A percentile compares a stretch with the other conserved stretches of the same genome.
Conservation (phyloP, 2,888 invertebrate species). For the Epinotia brunnichana region DNA sequence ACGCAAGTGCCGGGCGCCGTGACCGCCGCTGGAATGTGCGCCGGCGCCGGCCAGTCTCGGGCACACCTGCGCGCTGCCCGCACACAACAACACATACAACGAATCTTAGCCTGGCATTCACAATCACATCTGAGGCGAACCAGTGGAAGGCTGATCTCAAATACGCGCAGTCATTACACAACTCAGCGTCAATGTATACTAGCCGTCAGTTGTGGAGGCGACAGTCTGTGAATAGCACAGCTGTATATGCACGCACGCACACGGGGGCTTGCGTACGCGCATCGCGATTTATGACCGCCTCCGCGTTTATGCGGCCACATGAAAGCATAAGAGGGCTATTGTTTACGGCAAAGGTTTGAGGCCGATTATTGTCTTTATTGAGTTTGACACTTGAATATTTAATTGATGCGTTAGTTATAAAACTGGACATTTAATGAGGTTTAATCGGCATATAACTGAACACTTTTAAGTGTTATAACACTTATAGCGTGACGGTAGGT, state of each 20-base stretch:
- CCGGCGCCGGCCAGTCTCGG: constrained; percentile 86
- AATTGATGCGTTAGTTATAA: constrained; percentile 22
- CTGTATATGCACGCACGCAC: constrained; percentile 51
- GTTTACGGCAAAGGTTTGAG: constrained; percentile 44
- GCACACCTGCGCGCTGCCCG: constrained; percentile 84
- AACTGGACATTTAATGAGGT: no score
- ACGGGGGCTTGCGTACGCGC: constrained; percentile 47
- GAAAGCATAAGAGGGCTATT: constrained; percentile 53
- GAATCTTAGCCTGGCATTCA: constrained; percentile 38
- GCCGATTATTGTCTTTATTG: constrained; percentile 27
- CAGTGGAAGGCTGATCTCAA: neutral
- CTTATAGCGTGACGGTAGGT: no score
- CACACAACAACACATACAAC: constrained; percentile 49
- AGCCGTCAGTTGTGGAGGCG: neutral
- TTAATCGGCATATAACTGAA: no score
- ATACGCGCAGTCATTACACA: neutral
- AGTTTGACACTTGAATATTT: constrained; percentile 28
- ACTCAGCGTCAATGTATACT: neutral
- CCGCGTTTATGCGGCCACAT: constrained; percentile 54
- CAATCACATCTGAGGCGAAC: neutral
- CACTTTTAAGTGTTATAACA: no score
- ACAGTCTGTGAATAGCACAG: neutral
- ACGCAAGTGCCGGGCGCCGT: constrained; percentile 56
- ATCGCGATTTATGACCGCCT: constrained; percentile 60
- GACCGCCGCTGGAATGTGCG: constrained; percentile 84